Evolutionary conservation across 2,888 invertebrate genomes (phyloP).

Genomic region (Leucophenga montana): DNA sequence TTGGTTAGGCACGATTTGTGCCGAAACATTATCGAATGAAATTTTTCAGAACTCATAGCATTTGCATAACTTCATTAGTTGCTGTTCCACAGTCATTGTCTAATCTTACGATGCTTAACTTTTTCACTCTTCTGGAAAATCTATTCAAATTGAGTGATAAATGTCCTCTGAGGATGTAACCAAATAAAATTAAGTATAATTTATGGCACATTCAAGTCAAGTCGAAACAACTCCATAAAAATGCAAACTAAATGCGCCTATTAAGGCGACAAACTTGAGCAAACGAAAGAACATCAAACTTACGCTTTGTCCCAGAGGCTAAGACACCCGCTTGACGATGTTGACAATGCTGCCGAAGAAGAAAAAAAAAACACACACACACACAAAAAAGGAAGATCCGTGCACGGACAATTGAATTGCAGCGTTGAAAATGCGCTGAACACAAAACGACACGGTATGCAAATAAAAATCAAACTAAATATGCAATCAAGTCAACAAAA

Average conservation of each 20-base stretch:
- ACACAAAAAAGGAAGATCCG: slow-evolving; percentile 31
- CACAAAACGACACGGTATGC: slow-evolving; percentile 56
- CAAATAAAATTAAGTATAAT: slow-evolving; percentile 66
- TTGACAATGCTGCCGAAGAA: slow-evolving; percentile 26
- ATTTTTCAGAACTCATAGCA: not conserved
- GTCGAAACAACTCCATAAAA: slow-evolving; percentile 62
- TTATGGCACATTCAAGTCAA: slow-evolving; percentile 68
- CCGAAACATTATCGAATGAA: not conserved
- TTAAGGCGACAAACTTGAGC: slow-evolving; percentile 63
- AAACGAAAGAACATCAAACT: slow-evolving; percentile 40
- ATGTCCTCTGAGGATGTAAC: slow-evolving; percentile 63
- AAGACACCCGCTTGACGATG: not conserved
- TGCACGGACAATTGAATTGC: slow-evolving; percentile 60
- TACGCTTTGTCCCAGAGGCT: not conserved
- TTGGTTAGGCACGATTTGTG: no score
- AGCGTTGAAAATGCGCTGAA: slow-evolving; percentile 45
- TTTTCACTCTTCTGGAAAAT: slow-evolving; percentile 42
- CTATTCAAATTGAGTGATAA: slow-evolving; percentile 68
- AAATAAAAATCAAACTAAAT: slow-evolving; percentile 54
- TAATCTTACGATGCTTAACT: slow-evolving; percentile 48
- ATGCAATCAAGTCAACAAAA: slow-evolving; percentile 56
- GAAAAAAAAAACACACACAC: not conserved
- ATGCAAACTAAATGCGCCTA: slow-evolving; percentile 67
- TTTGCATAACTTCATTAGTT: slow-evolving; percentile 19
- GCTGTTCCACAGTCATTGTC: no score